Base-by-base conservation (phyloP, 2,888 invertebrate species). In the Sinelater perroti region DNA sequence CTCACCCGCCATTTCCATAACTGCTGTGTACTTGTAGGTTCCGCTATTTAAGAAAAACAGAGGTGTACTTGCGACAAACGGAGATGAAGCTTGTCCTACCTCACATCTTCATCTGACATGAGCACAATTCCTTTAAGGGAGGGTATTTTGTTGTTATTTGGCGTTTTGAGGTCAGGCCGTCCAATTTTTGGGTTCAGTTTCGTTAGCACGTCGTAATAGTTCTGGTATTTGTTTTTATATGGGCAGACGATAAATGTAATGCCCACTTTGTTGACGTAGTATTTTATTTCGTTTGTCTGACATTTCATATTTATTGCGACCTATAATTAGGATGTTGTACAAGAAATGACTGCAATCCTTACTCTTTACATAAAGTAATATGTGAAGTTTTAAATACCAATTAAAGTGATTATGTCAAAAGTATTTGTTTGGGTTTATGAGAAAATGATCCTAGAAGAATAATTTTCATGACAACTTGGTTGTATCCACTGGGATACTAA, bases 291-390 rank as follows among this genome's bases (percentile, higher is more conserved):
- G 6, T 79, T 74, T 0, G 81, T 78, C 72, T 87, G 84, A 72
- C 89, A 92, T 0, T 85, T 84, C 0, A 93, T 88, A 75, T 95
- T 95, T 20, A 94, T 82, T 53, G 87, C 87, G 6, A 91, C 91
- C 80, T 88, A 75, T 24, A 38, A 13, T 14, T 17, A 14, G 16
- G 6, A 7, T 33, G 2, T n/a, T n/a, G n/a, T n/a, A 16, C 8
- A 56, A 7, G 10, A 24, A 14, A 11, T 30, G n/a, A n/a, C n/a
- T n/a, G n/a, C n/a, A n/a, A n/a, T n/a, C n/a, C n/a, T n/a, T n/a
- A n/a, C n/a, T n/a, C n/a, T n/a, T n/a, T n/a, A n/a, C n/a, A n/a
- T n/a, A n/a, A n/a, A n/a, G n/a, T n/a, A n/a, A n/a, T n/a, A n/a
- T n/a, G n/a, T n/a, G n/a, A n/a, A n/a, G n/a, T n/a, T n/a, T n/a